These are phyloP conservation scores for Ochropleura plecta DNA, from an alignment of 2,888 invertebrate species.

Conservation along the genomic window DNA sequence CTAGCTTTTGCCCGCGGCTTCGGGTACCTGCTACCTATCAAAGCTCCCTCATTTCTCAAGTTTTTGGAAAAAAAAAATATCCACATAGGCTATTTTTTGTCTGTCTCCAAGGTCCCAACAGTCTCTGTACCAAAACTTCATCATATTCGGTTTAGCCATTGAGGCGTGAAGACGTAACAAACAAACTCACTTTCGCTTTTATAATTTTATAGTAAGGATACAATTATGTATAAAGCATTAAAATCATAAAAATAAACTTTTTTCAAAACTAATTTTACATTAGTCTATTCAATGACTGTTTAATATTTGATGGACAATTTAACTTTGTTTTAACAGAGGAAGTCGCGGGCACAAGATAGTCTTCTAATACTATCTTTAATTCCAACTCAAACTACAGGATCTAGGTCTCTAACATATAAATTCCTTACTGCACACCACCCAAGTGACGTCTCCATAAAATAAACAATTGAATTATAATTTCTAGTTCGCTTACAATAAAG, in stretches of 20 bases:
- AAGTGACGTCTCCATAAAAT: conserved; percentile 14
- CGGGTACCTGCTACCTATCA: too few species aligned
- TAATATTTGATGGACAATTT: background rate
- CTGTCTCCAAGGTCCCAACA: too few species aligned
- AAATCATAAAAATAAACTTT: background rate
- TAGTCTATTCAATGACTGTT: background rate
- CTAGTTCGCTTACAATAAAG: conserved; percentile 19
- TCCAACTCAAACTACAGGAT: background rate
- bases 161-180: too few species aligned
- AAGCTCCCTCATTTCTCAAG: too few species aligned
- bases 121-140: too few species aligned
- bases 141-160: too few species aligned
- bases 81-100: too few species aligned
- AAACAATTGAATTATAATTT: conserved; percentile 40
- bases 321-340: background rate
- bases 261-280: too few species aligned
- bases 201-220: too few species aligned
- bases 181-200: too few species aligned
- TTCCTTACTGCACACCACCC: conserved; percentile 55
- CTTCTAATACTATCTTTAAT: background rate
- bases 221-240: background rate
- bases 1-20: too few species aligned
- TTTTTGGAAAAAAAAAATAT: too few species aligned
- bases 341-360: background rate
- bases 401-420: conserved; percentile 15